These are phyloP conservation scores for Pipra filicauda DNA, from an alignment of 2,113 vertebrate genomes.

Conservation along the genomic window DNA sequence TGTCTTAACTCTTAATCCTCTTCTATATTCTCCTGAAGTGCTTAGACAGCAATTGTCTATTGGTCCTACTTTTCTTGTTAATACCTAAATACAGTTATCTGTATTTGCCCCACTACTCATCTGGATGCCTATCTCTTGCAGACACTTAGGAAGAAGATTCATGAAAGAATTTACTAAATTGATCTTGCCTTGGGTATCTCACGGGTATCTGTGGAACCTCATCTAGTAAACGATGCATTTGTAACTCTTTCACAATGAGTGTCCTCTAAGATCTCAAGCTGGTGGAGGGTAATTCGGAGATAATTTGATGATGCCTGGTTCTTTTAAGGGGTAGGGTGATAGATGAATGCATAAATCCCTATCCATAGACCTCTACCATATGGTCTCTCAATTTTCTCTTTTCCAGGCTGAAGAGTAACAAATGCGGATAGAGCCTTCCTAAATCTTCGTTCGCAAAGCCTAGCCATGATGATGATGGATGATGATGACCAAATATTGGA, in stretches of 20 bases:
- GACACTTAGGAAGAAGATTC: background rate
- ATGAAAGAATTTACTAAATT: background rate
- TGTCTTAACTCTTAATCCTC: background rate
- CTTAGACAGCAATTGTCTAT: background rate
- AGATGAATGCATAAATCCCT: background rate
- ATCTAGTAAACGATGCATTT: accelerated
- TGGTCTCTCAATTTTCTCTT: background rate
- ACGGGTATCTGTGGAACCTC: background rate
- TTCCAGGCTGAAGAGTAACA: background rate
- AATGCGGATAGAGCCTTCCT: too few relatives aligned
- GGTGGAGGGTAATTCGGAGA: background rate
- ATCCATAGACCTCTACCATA: background rate
- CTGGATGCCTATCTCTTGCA: background rate
- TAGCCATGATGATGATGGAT: too few relatives aligned
- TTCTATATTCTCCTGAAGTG: background rate
- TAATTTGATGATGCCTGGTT: background rate
- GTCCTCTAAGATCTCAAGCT: background rate
- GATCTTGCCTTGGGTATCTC: background rate
- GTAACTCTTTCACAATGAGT: background rate
- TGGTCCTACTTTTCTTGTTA: background rate
- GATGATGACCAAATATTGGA: background rate
- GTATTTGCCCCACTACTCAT: background rate
- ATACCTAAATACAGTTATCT: background rate
- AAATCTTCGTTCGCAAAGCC: too few relatives aligned
- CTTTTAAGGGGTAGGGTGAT: background rate